These are phyloP conservation scores for Cinara cedri DNA, from an alignment of 2,888 invertebrate genomes.

Conservation along the genomic window DNA sequence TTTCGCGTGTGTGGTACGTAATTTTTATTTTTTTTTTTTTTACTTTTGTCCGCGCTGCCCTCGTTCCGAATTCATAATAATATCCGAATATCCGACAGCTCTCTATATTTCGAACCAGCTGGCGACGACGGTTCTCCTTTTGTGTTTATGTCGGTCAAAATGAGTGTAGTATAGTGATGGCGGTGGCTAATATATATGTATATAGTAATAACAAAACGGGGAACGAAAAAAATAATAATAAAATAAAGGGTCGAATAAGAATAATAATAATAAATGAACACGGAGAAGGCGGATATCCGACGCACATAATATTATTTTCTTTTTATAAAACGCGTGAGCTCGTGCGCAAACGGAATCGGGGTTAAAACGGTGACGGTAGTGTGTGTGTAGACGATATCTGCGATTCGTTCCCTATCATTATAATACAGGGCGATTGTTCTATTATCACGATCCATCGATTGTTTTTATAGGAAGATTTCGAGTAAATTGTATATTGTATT, in stretches of 20 bases:
- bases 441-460: not conserved
- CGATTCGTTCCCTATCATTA: not conserved
- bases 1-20: constrained; percentile 7
- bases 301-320: constrained; percentile 34
- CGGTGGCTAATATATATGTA: constrained; percentile 20
- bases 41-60: constrained; percentile 22
- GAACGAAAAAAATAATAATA: constrained; percentile 22
- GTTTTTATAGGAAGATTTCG: too few species aligned
- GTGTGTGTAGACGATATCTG: constrained; percentile 18
- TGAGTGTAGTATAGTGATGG: constrained; percentile 5
- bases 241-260: constrained; percentile 47
- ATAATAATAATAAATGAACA: constrained; percentile 47
- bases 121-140: constrained; percentile 33
- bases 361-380: constrained; percentile 14
- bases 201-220: constrained; percentile 20
- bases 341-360: constrained; percentile 12
- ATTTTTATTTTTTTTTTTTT: constrained; percentile 23
- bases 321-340: constrained; percentile 19
- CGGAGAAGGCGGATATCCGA: constrained; percentile 52
- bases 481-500: too few species aligned
- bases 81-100: constrained; percentile 45
- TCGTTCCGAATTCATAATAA: constrained; percentile 43
- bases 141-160: constrained; percentile 33
- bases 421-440: not conserved
- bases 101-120: constrained; percentile 41